These are phyloP conservation scores for Podilymbus podiceps DNA, from an alignment of 2,113 vertebrate species.

Conservation along the genomic window DNA sequence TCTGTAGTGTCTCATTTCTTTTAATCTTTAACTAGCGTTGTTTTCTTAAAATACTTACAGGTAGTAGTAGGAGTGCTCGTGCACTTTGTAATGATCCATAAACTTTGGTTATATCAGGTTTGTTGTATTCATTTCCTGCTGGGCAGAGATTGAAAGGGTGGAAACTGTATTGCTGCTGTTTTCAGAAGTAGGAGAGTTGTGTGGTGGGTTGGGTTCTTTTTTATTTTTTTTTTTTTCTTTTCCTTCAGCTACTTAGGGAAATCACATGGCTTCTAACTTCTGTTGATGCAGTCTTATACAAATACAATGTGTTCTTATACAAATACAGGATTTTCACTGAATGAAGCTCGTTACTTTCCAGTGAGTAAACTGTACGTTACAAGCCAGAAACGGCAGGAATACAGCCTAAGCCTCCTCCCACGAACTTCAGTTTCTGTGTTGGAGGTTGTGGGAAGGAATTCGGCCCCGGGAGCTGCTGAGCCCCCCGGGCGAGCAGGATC, in stretches of 20 bases:
- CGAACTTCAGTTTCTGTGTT: not conserved
- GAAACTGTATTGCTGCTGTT: not conserved
- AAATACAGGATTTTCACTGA: not conserved
- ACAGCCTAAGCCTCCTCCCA: not conserved
- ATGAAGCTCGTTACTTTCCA: not conserved
- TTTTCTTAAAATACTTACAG: not conserved
- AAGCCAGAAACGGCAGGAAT: not conserved
- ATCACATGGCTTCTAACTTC: not conserved
- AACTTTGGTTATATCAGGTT: not conserved
- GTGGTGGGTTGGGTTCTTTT: not conserved
- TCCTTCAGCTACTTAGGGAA: not conserved
- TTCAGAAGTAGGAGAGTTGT: not conserved
- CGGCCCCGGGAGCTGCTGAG: not conserved
- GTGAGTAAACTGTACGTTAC: not conserved
- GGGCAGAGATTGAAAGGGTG: not conserved
- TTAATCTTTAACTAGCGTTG: constrained; percentile 19
- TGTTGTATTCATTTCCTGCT: not conserved
- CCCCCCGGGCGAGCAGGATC: not conserved
- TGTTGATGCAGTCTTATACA: not conserved
- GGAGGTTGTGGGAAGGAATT: not conserved
- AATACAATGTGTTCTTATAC: not conserved
- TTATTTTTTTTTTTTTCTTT: not conserved
- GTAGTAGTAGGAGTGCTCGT: constrained; percentile 4
- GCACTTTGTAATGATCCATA: constrained; percentile 48
- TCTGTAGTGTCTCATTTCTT: not conserved